phyloP scores from a whole-genome alignment of 2,888 invertebrate genomes.

The Germaria angustata region DNA sequence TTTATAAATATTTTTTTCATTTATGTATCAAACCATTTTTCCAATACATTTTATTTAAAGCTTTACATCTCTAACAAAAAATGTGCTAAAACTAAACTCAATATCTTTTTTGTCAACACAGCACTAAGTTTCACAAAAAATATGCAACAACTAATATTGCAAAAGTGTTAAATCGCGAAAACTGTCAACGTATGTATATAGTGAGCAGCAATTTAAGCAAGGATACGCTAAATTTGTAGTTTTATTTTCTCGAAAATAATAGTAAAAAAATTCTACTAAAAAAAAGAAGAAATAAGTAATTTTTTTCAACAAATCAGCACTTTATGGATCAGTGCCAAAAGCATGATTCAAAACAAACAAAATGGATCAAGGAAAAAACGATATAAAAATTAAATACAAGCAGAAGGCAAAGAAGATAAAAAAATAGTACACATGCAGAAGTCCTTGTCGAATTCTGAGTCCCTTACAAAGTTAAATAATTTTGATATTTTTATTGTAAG shows the following conservation, averaged over 20 bases:
- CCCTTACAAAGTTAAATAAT: neutral
- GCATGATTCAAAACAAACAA: slow-evolving; percentile 41
- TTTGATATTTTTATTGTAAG: too few relatives aligned
- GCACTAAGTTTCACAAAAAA: neutral
- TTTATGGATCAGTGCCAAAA: slow-evolving; percentile 53
- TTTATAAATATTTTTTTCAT: too few relatives aligned
- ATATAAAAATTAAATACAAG: neutral
- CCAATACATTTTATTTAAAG: slow-evolving; percentile 11
- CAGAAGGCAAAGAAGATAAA: neutral
- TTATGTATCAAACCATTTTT: slow-evolving; percentile 3
- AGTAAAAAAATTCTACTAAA: neutral
- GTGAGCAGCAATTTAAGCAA: slow-evolving; percentile 22
- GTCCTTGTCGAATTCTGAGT: neutral
- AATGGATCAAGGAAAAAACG: slow-evolving; percentile 31
- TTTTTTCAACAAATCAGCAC: slow-evolving; percentile 51
- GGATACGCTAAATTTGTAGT: slow-evolving; percentile 50
- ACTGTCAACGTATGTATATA: slow-evolving; percentile 37
- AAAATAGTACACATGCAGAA: too few relatives aligned
- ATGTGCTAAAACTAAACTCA: neutral
- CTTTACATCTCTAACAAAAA: neutral
- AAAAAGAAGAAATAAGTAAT: slow-evolving; percentile 6
- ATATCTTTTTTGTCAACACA: slow-evolving; percentile 16
- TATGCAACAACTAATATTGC: slow-evolving; percentile 28
- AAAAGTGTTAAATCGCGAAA: slow-evolving; percentile 56
- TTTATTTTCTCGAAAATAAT: slow-evolving; percentile 33